Conservation (phyloP, 2,797 vertebrate species). For the Gallinago nigripennis region DNA sequence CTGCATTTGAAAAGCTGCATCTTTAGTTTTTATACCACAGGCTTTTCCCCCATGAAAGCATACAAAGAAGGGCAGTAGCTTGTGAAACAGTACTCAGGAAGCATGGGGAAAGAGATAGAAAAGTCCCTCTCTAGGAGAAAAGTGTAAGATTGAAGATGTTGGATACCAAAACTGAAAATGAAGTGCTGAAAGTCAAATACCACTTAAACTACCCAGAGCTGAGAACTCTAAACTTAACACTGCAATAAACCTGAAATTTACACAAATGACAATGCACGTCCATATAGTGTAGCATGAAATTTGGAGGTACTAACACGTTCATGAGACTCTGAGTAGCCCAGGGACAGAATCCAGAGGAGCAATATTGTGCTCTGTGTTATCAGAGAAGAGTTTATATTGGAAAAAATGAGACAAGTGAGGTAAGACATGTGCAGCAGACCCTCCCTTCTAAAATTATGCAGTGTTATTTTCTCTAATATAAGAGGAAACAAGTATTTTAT, state of each 20-base stretch:
- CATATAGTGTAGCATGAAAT: background rate
- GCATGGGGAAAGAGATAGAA: background rate
- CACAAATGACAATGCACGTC: background rate
- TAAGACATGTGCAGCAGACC: background rate
- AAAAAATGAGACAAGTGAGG: background rate
- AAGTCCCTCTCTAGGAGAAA: background rate
- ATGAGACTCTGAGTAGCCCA: background rate
- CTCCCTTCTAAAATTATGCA: background rate
- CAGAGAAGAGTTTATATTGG: accelerated
- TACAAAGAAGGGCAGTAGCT: background rate
- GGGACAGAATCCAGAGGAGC: background rate
- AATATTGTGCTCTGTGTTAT: background rate
- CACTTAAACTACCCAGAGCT: background rate
- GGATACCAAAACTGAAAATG: background rate
- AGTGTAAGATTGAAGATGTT: accelerated
- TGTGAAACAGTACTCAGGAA: background rate
- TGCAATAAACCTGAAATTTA: background rate
- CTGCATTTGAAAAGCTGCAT: background rate
- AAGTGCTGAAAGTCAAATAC: background rate
- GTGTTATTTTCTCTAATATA: background rate
- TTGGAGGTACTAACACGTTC: background rate
- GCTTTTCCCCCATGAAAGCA: background rate
- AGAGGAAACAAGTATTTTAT: background rate
- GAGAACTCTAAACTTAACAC: background rate
- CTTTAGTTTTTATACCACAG: background rate